phyloP scores from a whole-genome alignment of 2,888 invertebrate species.

The Dilophus febrilis region DNA sequence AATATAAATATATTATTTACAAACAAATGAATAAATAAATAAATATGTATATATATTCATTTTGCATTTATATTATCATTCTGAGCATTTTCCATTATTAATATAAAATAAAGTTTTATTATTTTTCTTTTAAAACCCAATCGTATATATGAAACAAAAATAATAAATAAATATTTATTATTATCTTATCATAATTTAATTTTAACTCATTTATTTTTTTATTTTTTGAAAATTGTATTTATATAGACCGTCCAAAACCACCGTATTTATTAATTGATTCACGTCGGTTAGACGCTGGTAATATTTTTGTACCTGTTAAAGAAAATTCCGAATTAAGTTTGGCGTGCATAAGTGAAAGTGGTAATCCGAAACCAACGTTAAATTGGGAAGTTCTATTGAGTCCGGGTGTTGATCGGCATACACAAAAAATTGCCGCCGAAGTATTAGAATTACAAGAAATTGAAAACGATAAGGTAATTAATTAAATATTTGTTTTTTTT shows the following conservation, averaged over 20 bases:
- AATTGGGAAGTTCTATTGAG: constrained; percentile 30
- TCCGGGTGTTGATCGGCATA: constrained; percentile 42
- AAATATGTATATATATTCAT: too few relatives aligned
- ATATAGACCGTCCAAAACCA: constrained; percentile 61
- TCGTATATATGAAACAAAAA: too few relatives aligned
- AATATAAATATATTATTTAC: too few relatives aligned
- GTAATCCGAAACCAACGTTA: constrained; percentile 46
- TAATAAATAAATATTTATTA: too few relatives aligned
- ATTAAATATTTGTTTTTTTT: too few relatives aligned
- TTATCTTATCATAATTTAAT: not conserved
- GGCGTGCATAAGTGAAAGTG: constrained; percentile 74
- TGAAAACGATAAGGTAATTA: constrained; percentile 19
- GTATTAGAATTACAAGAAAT: constrained; percentile 29
- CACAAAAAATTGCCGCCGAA: constrained; percentile 33
- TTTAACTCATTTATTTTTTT: not conserved
- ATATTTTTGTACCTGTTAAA: constrained; percentile 72
- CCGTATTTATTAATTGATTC: constrained; percentile 79
- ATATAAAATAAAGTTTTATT: too few relatives aligned
- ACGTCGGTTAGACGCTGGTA: constrained; percentile 65
- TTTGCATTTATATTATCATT: too few relatives aligned
- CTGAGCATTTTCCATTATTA: too few relatives aligned
- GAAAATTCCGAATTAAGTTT: constrained; percentile 70
- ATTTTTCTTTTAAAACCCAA: too few relatives aligned
- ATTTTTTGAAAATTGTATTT: not conserved
- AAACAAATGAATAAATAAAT: too few relatives aligned